phyloP scores from a whole-genome alignment of 1,140 invertebrate genomes.

The Telenomus remus region DNA sequence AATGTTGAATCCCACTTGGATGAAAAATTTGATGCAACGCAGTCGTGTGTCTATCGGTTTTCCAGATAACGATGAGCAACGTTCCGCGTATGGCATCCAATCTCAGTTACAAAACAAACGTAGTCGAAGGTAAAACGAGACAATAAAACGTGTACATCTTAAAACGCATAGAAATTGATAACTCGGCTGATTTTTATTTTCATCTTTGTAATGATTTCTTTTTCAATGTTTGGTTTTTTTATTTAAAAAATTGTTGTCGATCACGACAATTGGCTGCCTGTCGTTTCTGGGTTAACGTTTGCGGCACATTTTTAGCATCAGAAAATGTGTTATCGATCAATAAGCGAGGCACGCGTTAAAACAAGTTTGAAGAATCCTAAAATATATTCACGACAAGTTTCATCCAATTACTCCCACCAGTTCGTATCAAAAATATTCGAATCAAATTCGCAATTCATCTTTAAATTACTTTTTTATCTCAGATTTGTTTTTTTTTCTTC shows the following conservation, averaged over 20 bases:
- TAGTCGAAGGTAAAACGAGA: constrained; percentile 73
- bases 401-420: constrained; percentile 31
- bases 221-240: constrained; percentile 52
- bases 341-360: constrained; percentile 58
- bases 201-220: not conserved
- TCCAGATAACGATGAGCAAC: constrained; percentile 57
- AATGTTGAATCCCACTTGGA: no score
- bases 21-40: no score
- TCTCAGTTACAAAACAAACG: constrained; percentile 74
- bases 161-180: constrained; percentile 75
- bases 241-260: constrained; percentile 71
- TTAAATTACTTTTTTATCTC: not conserved
- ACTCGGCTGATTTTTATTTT: constrained; percentile 41
- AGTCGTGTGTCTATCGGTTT: constrained; percentile 43
- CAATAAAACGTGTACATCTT: constrained; percentile 72
- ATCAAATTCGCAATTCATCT: constrained; percentile 31
- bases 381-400: constrained; percentile 50
- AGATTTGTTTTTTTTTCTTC: not conserved
- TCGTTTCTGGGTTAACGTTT: constrained; percentile 73
- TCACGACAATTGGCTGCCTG: constrained; percentile 57
- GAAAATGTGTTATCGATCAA: constrained; percentile 55
- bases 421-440: constrained; percentile 57
- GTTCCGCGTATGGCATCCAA: constrained; percentile 66
- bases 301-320: constrained; percentile 58
- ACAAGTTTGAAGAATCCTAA: constrained; percentile 50